Evolutionary conservation across 2,797 vertebrate genomes (phyloP), one percentile per base, ranked within the genome.

Genomic region (Sebastes taczanowskii): DNA sequence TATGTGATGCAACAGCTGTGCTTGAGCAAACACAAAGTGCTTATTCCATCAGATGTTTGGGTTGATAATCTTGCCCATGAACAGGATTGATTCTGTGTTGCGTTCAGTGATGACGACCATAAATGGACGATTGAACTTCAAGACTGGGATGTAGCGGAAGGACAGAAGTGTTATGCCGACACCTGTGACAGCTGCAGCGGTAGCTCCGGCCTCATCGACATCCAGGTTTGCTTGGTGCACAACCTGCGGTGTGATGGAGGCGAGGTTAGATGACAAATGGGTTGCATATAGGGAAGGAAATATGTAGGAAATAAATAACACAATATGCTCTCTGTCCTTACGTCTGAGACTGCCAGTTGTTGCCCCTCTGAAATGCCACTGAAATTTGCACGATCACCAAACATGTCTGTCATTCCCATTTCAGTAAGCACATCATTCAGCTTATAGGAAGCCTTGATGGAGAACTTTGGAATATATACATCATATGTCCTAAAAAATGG

Each of bases 201-300:
- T 95, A 0, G 97, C 96, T 83, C 97, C 97, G 5, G 83, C 83
- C 89, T 98, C 97, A 59, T 99, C 95, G 1, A 98, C 94, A 59
- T 98, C 97, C 74, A 97, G 93, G 32, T 90, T 89, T 25, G 97
- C 96, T 89, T 97, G 92, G 77, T 98, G 97, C 42, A 96, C 84
- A 84, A 97, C 91, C 98, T 98, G 49, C 9, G 49, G 27, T 2
- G 8, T n/a, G 64, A 59, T 11, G 11, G 20, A 73, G 14, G 49
- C 13, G 77, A 16, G 20, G 58, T 80, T 14, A 84, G 23, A 58
- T 34, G 3, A 69, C 11, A 59, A 2, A 25, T 30, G 4, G 11
- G 22, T 13, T 3, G 2, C 61, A 52, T 5, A 34, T 29, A 30
- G 3, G 11, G 6, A 35, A 27, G 4, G 14, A 67, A 29, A 32